Evolutionary conservation across 1,140 invertebrate genomes (phyloP).

Genomic region (Idris sp.): DNA sequence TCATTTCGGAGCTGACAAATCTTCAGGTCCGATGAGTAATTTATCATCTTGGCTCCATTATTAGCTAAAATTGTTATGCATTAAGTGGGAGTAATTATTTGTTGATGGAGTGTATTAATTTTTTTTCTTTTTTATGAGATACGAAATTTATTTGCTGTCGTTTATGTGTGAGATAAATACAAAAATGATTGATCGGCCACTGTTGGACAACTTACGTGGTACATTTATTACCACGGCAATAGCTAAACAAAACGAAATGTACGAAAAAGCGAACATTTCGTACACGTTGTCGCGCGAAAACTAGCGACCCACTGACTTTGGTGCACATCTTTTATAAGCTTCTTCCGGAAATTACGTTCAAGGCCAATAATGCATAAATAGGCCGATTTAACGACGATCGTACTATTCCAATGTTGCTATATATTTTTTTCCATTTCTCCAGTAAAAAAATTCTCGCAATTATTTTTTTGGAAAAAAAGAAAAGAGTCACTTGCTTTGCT

Average conservation of each 20-base stretch:
- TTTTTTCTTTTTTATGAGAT: too few species aligned
- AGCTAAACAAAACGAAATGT: constrained; percentile 46
- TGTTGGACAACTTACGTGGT: constrained; percentile 55
- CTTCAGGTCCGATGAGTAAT: constrained; percentile 55
- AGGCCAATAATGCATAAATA: constrained; percentile 62
- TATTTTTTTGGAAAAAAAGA: too few species aligned
- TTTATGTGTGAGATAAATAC: too few species aligned
- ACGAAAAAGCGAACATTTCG: constrained; percentile 46
- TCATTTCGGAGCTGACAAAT: constrained; percentile 63
- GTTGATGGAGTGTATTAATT: too few species aligned
- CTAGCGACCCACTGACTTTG: constrained; percentile 53
- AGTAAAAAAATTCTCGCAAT: too few species aligned
- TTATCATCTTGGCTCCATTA: constrained; percentile 42
- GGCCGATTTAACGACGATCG: constrained; percentile 59
- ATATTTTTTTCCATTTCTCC: constrained; percentile 32
- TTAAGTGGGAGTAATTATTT: constrained; percentile 6
- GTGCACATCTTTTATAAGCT: constrained; percentile 63
- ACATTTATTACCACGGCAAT: constrained; percentile 53
- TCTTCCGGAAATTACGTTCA: constrained; percentile 63
- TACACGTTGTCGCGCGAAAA: constrained; percentile 55
- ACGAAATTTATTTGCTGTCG: too few species aligned
- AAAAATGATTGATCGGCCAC: constrained; percentile 22
- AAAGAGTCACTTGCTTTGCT: too few species aligned
- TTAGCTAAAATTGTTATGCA: constrained; percentile 43
- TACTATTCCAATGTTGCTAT: constrained; percentile 52